Percentiles rank a stretch among this genome's conserved stretches.
phyloP scores from a whole-genome alignment of 1,140 invertebrate genomes.

The Cydia splendana region DNA sequence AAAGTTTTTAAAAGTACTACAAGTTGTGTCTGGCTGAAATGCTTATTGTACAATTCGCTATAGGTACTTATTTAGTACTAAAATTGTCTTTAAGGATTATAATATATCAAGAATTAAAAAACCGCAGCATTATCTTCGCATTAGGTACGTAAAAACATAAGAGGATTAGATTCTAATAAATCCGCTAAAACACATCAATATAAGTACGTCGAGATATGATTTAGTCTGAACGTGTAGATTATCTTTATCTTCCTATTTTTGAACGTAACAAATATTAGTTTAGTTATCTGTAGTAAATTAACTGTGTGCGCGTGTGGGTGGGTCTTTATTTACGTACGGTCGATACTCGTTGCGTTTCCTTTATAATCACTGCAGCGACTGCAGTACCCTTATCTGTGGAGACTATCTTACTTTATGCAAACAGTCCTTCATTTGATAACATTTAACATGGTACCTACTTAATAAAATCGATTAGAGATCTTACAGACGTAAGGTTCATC shows the following conservation, averaged over 20 bases:
- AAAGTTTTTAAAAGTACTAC: neutral
- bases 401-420: neutral
- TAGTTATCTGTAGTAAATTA: conserved; percentile 28
- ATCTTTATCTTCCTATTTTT: conserved; percentile 11
- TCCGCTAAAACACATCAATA: conserved; percentile 21
- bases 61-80: too few relatives aligned
- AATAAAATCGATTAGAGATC: neutral
- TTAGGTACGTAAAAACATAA: conserved; percentile 23
- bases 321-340: conserved; percentile 7
- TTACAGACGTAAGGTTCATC: too few relatives aligned
- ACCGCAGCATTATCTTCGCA: neutral
- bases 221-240: conserved; percentile 3
- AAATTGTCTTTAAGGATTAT: too few relatives aligned
- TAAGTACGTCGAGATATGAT: conserved; percentile 19
- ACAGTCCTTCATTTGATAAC: neutral
- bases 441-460: conserved; percentile 1
- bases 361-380: neutral
- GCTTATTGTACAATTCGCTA: too few relatives aligned
- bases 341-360: neutral
- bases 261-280: conserved; percentile 19
- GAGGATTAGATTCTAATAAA: conserved; percentile 8
- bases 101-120: too few relatives aligned
- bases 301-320: conserved; percentile 5
- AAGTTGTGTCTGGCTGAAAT: too few relatives aligned
- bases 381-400: neutral